Evolutionary conservation across 2,113 vertebrate species (phyloP).

Genomic region (Archocentrus centrarchus): DNA sequence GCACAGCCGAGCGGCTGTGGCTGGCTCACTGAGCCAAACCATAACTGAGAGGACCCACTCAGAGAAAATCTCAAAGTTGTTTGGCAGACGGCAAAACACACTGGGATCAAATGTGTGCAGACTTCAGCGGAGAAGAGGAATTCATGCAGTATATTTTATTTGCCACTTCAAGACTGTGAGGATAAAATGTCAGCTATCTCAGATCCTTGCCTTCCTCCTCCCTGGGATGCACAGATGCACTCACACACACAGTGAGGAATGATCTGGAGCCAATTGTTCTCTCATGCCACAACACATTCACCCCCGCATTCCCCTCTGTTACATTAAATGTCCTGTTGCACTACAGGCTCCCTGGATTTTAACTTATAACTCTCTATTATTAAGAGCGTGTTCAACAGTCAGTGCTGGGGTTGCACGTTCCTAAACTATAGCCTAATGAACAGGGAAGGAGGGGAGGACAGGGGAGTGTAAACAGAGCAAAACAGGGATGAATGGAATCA

Average conservation of each 20-base stretch:
- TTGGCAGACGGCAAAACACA: constrained; percentile 43
- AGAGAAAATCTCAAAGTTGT: constrained; percentile 51
- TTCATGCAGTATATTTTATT: constrained; percentile 33
- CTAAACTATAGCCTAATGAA: constrained; percentile 10
- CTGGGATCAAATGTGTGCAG: constrained; percentile 45
- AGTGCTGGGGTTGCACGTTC: constrained; percentile 28
- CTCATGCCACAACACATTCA: constrained; percentile 40
- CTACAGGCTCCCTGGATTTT: constrained; percentile 45
- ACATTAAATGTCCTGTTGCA: constrained; percentile 49
- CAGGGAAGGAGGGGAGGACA: background rate
- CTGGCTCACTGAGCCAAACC: constrained; percentile 60
- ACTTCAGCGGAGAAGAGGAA: constrained; percentile 33
- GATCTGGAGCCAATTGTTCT: constrained; percentile 54
- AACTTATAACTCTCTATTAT: constrained; percentile 32
- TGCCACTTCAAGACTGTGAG: constrained; percentile 49
- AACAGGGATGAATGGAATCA: background rate
- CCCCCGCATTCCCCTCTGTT: constrained; percentile 20
- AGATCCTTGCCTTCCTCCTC: background rate
- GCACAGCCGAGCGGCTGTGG: constrained; percentile 13
- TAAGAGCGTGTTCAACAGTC: constrained; percentile 45
- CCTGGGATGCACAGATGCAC: constrained; percentile 5
- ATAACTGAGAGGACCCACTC: constrained; percentile 58
- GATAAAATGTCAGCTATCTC: constrained; percentile 41
- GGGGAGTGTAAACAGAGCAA: background rate
- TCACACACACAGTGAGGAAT: constrained; percentile 2